Evolutionary conservation across 2,113 vertebrate species (phyloP).

Genomic region (Rafetus swinhoei): DNA sequence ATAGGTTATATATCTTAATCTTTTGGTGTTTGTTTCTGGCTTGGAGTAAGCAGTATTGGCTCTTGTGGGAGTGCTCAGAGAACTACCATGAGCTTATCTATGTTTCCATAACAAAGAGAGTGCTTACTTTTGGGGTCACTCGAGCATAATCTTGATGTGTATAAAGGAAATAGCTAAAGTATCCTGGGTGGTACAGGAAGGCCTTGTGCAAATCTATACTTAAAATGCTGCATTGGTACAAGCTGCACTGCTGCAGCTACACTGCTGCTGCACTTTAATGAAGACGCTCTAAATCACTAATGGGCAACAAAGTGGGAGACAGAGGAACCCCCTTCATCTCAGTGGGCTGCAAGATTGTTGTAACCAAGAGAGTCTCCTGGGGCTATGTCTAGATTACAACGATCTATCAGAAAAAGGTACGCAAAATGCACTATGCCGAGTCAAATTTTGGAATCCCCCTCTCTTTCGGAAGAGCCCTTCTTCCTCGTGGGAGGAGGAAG

Average conservation of each 20-base stretch:
- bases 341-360: too few relatives aligned
- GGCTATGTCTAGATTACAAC: too few relatives aligned
- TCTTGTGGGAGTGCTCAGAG: conserved; percentile 3
- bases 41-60: conserved; percentile 22
- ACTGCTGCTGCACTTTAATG: background rate
- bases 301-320: too few relatives aligned
- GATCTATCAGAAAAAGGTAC: too few relatives aligned
- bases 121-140: background rate
- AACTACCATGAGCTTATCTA: background rate
- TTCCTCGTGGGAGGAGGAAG: too few relatives aligned
- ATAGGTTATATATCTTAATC: background rate
- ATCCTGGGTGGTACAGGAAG: background rate
- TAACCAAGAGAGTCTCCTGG: too few relatives aligned
- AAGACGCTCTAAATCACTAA: background rate
- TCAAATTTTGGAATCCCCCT: too few relatives aligned
- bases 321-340: too few relatives aligned
- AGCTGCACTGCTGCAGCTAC: background rate
- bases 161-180: background rate
- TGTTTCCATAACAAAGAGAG: background rate
- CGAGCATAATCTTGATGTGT: background rate
- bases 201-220: background rate
- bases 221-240: background rate
- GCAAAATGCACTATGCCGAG: too few relatives aligned
- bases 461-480: too few relatives aligned
- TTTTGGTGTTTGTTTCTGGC: background rate